Percentiles rank a stretch among this genome's conserved stretches.
Conservation (phyloP, 2,113 vertebrate genomes). For the Eublepharis macularius region DNA sequence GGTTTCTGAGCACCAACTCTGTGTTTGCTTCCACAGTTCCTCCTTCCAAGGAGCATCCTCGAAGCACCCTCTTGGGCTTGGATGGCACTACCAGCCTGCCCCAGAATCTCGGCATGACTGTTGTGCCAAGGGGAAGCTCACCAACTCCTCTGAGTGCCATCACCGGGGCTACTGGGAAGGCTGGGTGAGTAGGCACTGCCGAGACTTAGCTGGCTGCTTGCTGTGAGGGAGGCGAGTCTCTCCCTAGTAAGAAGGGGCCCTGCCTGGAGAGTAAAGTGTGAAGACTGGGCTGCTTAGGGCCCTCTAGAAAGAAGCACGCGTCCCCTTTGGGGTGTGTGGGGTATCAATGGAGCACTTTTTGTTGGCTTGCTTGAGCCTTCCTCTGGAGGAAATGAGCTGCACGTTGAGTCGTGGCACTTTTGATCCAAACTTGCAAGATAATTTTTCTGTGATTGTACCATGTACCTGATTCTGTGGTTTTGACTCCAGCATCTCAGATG, state of each 20-base stretch:
- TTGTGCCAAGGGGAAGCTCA: conserved; percentile 76
- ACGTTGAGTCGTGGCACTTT: neutral
- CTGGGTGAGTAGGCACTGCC: conserved; percentile 79
- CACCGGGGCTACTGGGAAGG: conserved; percentile 69
- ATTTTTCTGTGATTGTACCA: too few relatives aligned
- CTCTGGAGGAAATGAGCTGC: neutral
- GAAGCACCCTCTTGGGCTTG: conserved; percentile 68
- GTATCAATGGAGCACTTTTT: too few relatives aligned
- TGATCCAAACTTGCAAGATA: too few relatives aligned
- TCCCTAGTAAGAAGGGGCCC: neutral
- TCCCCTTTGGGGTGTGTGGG: too few relatives aligned
- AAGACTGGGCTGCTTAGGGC: neutral
- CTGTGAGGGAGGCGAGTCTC: neutral
- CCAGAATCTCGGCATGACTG: conserved; percentile 89
- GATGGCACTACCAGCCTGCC: conserved; percentile 79
- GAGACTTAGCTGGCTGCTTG: neutral
- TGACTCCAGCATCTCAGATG: too few relatives aligned
- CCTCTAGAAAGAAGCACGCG: neutral
- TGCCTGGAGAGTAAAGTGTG: neutral
- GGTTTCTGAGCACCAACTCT: conserved; percentile 72
- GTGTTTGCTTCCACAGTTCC: conserved; percentile 78
- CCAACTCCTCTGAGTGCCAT: conserved; percentile 69
- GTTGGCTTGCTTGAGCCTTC: neutral
- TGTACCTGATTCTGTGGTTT: too few relatives aligned
- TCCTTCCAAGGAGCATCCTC: conserved; percentile 78